Evolutionary conservation across 1,140 invertebrate species (phyloP), one percentile per base, ranked within the genome.

Genomic region (Temnothorax curvispinosus): DNA sequence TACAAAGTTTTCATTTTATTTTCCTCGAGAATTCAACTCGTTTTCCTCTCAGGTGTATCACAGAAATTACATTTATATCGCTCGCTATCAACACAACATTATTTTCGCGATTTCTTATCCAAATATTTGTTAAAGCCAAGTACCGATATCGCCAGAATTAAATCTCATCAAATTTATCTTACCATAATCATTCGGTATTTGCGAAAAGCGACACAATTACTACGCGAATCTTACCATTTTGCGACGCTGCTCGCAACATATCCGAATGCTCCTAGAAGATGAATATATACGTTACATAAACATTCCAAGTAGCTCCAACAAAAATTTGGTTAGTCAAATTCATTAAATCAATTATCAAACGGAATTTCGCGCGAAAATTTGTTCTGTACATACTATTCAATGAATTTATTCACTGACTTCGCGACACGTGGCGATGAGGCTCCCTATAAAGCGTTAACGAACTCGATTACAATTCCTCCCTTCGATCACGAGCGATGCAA

Each of bases 401-500:
- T 60, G 9, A 21, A 64, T 35, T 27, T 58, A 38, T 72, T 13
- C 15, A 80, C 2, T 0, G 44, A 64, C 38, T 74, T 27, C 8
- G 35, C 35, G 54, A 78, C 52, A 77, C 44, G 44, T 78, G 21
- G 38, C n/a, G 9, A 80, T 67, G 35, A 85, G 27, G 18, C 74
- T 85, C 44, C 58, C 67, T 72, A 85, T 78, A 74, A 64, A 18
- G 3, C 1, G 11, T 38, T 18, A 27, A 65, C 35, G 0, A 86
- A 56, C 15, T 21, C 67, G 0, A 74, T 18, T 27, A 27, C 15
- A 18, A 56, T 32, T 58, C 1, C 44, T 15, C 47, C 3, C 76
- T 50, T 27, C 21, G 3, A 87, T 87, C 56, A 15, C 50, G 44
- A 54, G 64, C 47, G 27, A 85, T 76, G 69, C 32, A 85, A 67